These are phyloP conservation scores for Scaptomyza parva DNA, from an alignment of 2,888 invertebrate species.

Conservation along the genomic window DNA sequence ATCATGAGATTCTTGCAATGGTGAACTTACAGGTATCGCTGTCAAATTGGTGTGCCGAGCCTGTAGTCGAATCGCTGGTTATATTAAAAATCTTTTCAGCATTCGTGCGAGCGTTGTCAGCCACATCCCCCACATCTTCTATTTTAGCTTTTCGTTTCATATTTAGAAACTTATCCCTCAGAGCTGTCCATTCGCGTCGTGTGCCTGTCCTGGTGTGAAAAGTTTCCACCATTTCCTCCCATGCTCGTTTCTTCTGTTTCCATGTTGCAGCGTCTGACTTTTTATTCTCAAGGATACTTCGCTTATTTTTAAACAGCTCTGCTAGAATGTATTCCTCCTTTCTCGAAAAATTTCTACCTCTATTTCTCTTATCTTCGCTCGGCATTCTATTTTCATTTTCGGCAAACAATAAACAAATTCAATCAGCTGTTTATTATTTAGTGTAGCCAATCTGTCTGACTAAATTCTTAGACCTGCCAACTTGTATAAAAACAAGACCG, in stretches of 20 bases:
- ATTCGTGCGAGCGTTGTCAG: not conserved
- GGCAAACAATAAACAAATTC: constrained; percentile 7
- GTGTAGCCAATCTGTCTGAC: not conserved
- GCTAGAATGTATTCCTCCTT: constrained; percentile 26
- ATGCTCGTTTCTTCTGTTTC: constrained; percentile 21
- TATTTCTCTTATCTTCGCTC: constrained; percentile 26
- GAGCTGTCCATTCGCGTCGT: constrained; percentile 26
- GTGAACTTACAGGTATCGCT: not conserved
- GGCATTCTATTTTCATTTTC: constrained; percentile 21
- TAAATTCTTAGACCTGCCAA: constrained; percentile 9
- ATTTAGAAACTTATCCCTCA: constrained; percentile 26
- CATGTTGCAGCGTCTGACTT: constrained; percentile 19
- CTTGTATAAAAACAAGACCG: not conserved
- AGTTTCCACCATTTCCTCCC: constrained; percentile 40
- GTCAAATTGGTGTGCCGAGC: not conserved
- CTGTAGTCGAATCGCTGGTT: constrained; percentile 3
- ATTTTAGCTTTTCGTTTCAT: constrained; percentile 23
- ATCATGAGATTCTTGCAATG: not conserved
- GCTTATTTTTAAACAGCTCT: constrained; percentile 21
- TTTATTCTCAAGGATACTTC: constrained; percentile 18
- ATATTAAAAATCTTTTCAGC: not conserved
- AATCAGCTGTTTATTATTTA: constrained; percentile 18
- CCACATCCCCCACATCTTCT: not conserved
- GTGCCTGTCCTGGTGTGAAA: constrained; percentile 26
- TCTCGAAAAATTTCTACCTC: constrained; percentile 29